Percentiles rank a stretch among this genome's conserved stretches.
These are phyloP conservation scores for Hemithea aestivaria DNA, from an alignment of 2,888 invertebrate genomes.

Conservation along the genomic window DNA sequence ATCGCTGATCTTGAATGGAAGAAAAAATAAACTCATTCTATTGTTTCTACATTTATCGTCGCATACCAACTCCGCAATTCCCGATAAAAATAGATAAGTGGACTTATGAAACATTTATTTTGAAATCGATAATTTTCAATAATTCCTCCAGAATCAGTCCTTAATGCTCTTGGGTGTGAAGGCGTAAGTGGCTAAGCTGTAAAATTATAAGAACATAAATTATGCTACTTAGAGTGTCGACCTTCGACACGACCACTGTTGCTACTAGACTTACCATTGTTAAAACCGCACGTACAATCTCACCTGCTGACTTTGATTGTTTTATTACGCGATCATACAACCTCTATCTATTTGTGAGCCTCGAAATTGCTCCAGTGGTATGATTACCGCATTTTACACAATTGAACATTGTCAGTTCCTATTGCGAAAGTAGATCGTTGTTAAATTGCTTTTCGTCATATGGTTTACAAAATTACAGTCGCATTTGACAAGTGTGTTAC, in stretches of 20 bases:
- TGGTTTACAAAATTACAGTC: constrained; percentile 50
- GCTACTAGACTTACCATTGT: constrained; percentile 18
- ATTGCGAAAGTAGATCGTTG: constrained; percentile 66
- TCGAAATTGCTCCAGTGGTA: constrained; percentile 45
- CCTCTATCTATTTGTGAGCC: constrained; percentile 35
- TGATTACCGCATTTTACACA: constrained; percentile 67
- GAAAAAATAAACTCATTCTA: constrained; percentile 2
- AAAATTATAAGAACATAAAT: constrained; percentile 1
- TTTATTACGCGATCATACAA: constrained; percentile 34
- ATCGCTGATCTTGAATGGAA: background rate
- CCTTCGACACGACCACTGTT: constrained; percentile 13
- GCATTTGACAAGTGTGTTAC: constrained; percentile 45
- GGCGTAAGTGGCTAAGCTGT: too few species aligned
- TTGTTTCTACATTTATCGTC: constrained; percentile 1
- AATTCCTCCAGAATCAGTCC: too few species aligned
- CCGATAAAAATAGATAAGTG: too few species aligned
- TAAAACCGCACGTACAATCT: constrained; percentile 25
- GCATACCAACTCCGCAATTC: too few species aligned
- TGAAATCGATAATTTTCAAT: too few species aligned
- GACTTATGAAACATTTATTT: too few species aligned
- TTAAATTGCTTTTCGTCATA: constrained; percentile 71
- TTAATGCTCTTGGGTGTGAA: too few species aligned
- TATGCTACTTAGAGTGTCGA: constrained; percentile 11
- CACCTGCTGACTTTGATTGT: constrained; percentile 34
- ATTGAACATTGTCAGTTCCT: constrained; percentile 61